phyloP scores from a whole-genome alignment of 2,888 invertebrate genomes.

The Sthenelais limicola region DNA sequence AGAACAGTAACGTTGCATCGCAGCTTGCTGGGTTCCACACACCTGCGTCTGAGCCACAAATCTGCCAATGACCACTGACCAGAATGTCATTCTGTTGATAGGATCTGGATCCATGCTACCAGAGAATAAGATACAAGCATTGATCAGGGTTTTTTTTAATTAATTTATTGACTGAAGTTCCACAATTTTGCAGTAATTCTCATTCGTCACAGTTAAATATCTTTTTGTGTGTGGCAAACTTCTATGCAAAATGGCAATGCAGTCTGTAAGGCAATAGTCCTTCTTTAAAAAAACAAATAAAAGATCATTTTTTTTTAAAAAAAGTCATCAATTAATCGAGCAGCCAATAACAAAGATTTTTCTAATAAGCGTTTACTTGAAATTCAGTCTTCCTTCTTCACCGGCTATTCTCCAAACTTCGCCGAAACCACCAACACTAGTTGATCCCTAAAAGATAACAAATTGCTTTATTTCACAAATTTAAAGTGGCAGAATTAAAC shows the following conservation, averaged over 20 bases:
- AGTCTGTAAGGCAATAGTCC: too few relatives aligned
- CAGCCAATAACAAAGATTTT: not conserved
- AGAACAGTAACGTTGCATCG: conserved; percentile 46
- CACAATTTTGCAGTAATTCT: too few relatives aligned
- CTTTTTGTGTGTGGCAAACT: too few relatives aligned
- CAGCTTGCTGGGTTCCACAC: conserved; percentile 41
- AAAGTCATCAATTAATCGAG: not conserved
- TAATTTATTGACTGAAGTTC: too few relatives aligned
- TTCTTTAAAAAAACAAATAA: too few relatives aligned
- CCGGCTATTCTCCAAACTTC: conserved; percentile 8
- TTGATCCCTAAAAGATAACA: not conserved
- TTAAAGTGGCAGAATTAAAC: too few relatives aligned
- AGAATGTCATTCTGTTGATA: conserved; percentile 41
- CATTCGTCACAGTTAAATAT: too few relatives aligned
- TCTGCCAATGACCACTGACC: conserved; percentile 45
- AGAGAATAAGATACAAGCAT: conserved; percentile 2
- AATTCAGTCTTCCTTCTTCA: conserved; percentile 14
- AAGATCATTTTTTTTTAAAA: not conserved
- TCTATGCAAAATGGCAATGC: too few relatives aligned
- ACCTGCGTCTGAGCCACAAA: conserved; percentile 40
- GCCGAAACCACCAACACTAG: not conserved
- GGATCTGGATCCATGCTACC: conserved; percentile 38
- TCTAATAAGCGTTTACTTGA: not conserved
- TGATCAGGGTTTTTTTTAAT: not conserved
- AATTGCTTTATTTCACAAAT: too few relatives aligned